Base-by-base conservation (phyloP, 1,140 invertebrate species). In the Catajapyx aquilonaris region DNA sequence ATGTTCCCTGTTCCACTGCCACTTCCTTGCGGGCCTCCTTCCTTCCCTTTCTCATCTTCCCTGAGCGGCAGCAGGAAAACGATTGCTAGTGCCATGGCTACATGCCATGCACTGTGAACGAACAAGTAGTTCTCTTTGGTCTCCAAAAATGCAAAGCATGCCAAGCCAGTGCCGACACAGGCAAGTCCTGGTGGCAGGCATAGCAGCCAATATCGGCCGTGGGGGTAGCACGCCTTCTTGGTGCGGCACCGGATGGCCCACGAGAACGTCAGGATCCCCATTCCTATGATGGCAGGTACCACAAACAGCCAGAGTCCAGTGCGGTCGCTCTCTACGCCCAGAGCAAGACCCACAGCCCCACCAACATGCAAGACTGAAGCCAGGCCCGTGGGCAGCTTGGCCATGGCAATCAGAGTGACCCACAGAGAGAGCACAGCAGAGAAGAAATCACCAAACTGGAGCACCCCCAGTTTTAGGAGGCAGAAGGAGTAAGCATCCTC, bases 401-500 rank as follows among this genome's bases (percentile, higher is more conserved):
- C 57, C 56, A 70, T 61, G 15, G 58, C 55, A 21, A 68, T 51
- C 4, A 69, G 44, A 0, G 67, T 68, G 15, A 70, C 59, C 61
- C 64, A 68, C 41, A 69, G 62, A 0, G 66, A 61, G 19, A 66
- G 48, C 13, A 68, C 59, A 7, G 64, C 65, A 17, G 58, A 61
- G 42, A 64, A 64, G 45, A 69, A 69, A 49, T 70, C 68, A 44
- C 61, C 62, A 47, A 64, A 68, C 41, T 65, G 64, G 4, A 70
- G 53, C 7, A 68, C 56, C 42, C 47, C 19, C 20, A 46, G 36
- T 13, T 43, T 39, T 48, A 52, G 46, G 35, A 52, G 34, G 31
- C 50, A 52, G 31, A 50, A 51, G n/a, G 42, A 43, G 41, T 52
- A 52, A 16, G 43, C 39, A 34, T 50, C 46, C 31, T 61, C 53